Evolutionary conservation across 2,888 invertebrate genomes (phyloP).

Genomic region (Plebejus argus): DNA sequence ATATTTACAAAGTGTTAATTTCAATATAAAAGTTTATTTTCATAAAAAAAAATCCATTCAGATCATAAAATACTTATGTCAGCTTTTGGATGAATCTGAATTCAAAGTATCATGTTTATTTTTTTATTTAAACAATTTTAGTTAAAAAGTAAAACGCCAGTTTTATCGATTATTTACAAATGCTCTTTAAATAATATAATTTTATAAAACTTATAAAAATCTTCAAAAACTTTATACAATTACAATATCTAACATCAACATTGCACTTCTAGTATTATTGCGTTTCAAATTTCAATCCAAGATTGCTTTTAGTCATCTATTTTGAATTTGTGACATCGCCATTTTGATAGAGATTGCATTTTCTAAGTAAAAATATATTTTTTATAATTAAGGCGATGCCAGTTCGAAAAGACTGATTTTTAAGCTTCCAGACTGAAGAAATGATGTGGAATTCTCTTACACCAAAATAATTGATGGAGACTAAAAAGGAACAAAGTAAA

Average conservation of each 20-base stretch:
- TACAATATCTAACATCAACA: slow-evolving; percentile 56
- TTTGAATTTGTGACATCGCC: not conserved
- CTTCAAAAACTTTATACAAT: slow-evolving; percentile 46
- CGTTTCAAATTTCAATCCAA: slow-evolving; percentile 48
- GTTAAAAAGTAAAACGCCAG: slow-evolving; percentile 8
- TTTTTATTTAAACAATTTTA: slow-evolving; percentile 8
- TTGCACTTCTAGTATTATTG: slow-evolving; percentile 63
- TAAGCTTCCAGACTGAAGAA: too few relatives aligned
- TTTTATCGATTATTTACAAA: slow-evolving; percentile 32
- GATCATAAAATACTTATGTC: not conserved
- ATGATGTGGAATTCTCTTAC: too few relatives aligned
- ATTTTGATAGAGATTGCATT: not conserved
- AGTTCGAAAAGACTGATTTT: too few relatives aligned
- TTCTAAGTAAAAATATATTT: too few relatives aligned
- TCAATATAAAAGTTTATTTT: not conserved
- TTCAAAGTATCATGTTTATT: not conserved
- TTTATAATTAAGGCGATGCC: too few relatives aligned
- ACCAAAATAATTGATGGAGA: too few relatives aligned
- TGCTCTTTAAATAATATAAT: slow-evolving; percentile 39
- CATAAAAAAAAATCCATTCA: not conserved
- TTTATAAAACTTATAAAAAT: slow-evolving; percentile 41
- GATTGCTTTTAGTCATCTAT: slow-evolving; percentile 44
- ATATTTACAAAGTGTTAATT: not conserved
- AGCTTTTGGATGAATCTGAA: not conserved
- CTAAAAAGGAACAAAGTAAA: too few relatives aligned